phyloP scores from a whole-genome alignment of 2,113 vertebrate species.

The Tylochromis polylepis region DNA sequence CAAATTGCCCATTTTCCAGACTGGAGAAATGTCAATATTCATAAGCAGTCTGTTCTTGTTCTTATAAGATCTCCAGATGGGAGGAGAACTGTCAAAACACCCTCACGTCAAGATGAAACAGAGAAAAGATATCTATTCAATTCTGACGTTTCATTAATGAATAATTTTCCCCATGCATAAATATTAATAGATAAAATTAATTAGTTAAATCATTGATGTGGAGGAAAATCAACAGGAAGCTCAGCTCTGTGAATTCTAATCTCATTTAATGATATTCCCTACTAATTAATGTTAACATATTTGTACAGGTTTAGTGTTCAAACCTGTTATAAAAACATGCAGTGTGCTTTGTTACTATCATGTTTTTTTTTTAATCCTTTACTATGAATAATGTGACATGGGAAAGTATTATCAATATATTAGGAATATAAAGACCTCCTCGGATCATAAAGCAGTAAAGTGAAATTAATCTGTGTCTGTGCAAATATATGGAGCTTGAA shows the following conservation, averaged over 20 bases:
- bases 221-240: constrained; percentile 65
- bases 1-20: constrained; percentile 50
- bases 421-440: neutral
- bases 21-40: constrained; percentile 68
- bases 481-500: neutral
- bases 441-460: neutral
- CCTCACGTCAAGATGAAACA: constrained; percentile 65
- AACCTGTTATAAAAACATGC: constrained; percentile 1
- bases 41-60: constrained; percentile 65
- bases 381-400: neutral
- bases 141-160: constrained; percentile 75
- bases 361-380: neutral
- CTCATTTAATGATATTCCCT: constrained; percentile 41
- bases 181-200: constrained; percentile 77
- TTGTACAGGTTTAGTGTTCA: constrained; percentile 9
- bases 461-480: neutral
- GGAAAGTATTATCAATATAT: neutral
- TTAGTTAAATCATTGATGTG: constrained; percentile 74
- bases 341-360: neutral
- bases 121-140: constrained; percentile 63
- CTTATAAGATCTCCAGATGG: constrained; percentile 59
- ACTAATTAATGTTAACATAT: constrained; percentile 57
- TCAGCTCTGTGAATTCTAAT: constrained; percentile 44
- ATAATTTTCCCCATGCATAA: constrained; percentile 71
- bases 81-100: constrained; percentile 71